Evolutionary conservation across 2,113 vertebrate species (phyloP), one percentile per base, ranked within the genome.

Genomic region (Egretta garzetta): DNA sequence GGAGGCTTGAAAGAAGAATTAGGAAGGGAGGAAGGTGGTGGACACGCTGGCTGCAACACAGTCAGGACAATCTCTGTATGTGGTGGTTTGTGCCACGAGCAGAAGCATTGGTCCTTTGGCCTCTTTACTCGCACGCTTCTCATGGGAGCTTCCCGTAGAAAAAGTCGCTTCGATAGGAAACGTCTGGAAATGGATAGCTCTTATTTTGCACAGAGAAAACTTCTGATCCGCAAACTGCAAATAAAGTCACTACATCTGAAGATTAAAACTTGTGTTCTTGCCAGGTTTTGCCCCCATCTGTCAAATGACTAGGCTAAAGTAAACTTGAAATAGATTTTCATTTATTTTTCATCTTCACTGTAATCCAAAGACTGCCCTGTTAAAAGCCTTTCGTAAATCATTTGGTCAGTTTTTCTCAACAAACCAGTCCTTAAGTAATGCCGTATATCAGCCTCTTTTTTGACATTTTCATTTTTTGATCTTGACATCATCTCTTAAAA

Each of bases 381-480:
- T 98, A 98, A 98, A 98, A 97, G 94, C 94, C 95, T 98, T 98
- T 97, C 81, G 97, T 98, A 98, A 98, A 98, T 98, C 97, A 98
- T 95, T 98, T 95, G 97, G 96, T 98, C 97, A 98, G 93, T 97
- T 98, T 97, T 96, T 96, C 86, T 96, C 97, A 97, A 97, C 97
- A 97, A 97, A 98, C 91, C 93, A 88, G 82, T 96, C 87, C 97
- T 97, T 98, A 97, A 98, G 97, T 96, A 98, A 98, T 96, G 97
- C 50, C 12, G 91, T 98, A 97, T 96, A 98, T 98, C 98, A 98
- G 90, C 95, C 93, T 95, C 92, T 87, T 93, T 97, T 97, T 95
- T 98, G 98, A 98, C 97, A 41, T 97, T 98, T 98, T 98, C 96
- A 97, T 98, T 98, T 98, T 98, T 98, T 96, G 92, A 93, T 96